Percentiles rank a stretch among this genome's conserved stretches.
Conservation (phyloP, 2,113 vertebrate genomes). For the Erinaceus europaeus region DNA sequence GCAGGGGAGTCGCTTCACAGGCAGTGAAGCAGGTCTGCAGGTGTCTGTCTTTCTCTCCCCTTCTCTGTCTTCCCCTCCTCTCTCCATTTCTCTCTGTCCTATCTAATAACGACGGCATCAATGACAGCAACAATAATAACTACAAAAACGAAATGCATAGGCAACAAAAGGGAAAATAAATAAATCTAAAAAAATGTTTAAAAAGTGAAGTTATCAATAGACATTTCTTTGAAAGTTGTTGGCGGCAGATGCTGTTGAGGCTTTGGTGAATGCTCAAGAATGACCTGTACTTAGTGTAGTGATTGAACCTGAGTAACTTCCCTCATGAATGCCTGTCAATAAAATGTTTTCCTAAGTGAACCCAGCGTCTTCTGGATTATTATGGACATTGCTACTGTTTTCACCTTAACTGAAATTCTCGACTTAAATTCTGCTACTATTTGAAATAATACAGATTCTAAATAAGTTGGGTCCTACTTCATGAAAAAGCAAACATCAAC, state of each 20-base stretch:
- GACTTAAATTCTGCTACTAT: neutral
- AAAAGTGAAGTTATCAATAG: neutral
- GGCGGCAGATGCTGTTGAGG: neutral
- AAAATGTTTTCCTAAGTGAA: neutral
- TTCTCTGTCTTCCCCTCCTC: too few species aligned
- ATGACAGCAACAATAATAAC: too few species aligned
- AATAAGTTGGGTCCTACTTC: neutral
- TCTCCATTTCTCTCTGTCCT: too few species aligned
- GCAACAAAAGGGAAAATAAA: too few species aligned
- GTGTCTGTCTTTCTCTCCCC: too few species aligned
- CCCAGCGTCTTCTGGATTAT: neutral
- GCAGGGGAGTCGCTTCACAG: too few species aligned
- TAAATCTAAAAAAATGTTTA: too few species aligned
- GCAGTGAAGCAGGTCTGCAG: too few species aligned
- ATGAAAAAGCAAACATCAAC: too few species aligned
- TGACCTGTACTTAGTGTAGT: neutral
- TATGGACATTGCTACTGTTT: neutral
- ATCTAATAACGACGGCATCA: too few species aligned
- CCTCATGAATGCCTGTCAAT: neutral
- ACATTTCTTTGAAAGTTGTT: neutral
- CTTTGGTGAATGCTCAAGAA: neutral
- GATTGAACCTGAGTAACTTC: neutral
- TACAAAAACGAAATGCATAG: too few species aligned
- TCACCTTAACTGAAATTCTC: neutral
- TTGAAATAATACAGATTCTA: conserved; percentile 10